Evolutionary conservation across 2,888 invertebrate species (phyloP), one percentile per base, ranked within the genome.

Genomic region (Neoscelio sp.): DNA sequence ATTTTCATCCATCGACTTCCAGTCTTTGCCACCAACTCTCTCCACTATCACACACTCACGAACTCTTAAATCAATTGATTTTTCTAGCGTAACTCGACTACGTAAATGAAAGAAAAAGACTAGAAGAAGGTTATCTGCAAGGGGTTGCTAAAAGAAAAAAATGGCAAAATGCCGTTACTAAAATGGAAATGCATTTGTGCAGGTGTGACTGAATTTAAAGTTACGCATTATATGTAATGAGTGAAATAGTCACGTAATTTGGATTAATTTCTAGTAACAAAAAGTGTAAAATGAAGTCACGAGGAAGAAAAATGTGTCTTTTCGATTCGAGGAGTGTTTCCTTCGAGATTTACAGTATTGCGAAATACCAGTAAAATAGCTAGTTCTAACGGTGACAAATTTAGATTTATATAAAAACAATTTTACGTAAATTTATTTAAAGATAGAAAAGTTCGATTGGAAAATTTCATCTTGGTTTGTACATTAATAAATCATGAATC

Each of bases 21-120:
- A 38, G 35, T 13, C 56, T 74, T 74, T 65, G 48, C 65, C 54
- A 54, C 20, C 52, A 58, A 48, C 35, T 71, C 54, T 35, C n/a
- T n/a, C n/a, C n/a, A n/a, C n/a, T n/a, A n/a, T n/a, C 26, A 62
- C 56, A 40, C 23, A 50, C 42, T 38, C 26, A 12, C 38, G 46
- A 52, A 33, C 8, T 65, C 50, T 58, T 64, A 74, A 74, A 74
- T 74, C 58, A 74, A 65, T 74, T 58, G 58, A 65, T 74, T 74
- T 65, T 50, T 50, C 65, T 23, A 30, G 23, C 56, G 50, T 58
- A 74, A 74, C 56, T 65, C 64, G 58, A 74, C 48, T 74, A 50
- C 48, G 74, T 74, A 65, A 74, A 50, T 65, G 58, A 58, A 65
- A 73, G 56, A 42, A 73, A 73, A 64, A 54, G 48, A 56, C n/a